These are phyloP conservation scores for Paracanthobrama guichenoti DNA, from an alignment of 2,113 vertebrate species.

Conservation along the genomic window DNA sequence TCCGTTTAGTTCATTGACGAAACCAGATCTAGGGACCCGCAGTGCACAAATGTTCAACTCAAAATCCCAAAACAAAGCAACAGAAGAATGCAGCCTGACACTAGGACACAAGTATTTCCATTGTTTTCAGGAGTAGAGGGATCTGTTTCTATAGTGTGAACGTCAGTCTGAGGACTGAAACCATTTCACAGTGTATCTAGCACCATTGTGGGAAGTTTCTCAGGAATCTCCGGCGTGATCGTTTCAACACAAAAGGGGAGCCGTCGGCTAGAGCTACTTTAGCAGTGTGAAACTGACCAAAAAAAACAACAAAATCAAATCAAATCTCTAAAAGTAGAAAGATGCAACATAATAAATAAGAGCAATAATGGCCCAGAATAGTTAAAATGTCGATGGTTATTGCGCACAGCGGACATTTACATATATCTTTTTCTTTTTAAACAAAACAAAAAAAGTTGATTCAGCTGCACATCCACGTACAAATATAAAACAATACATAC, in stretches of 20 bases:
- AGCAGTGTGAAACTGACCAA: slow-evolving; percentile 64
- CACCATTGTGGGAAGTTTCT: slow-evolving; percentile 92
- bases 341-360: slow-evolving; percentile 99
- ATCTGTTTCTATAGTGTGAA: slow-evolving; percentile 52
- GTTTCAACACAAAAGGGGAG: slow-evolving; percentile 73
- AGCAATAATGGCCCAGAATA: slow-evolving; percentile 77
- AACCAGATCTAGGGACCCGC: not conserved
- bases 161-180: slow-evolving; percentile 52
- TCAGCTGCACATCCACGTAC: slow-evolving; percentile 98
- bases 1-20: not conserved
- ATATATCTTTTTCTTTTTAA: slow-evolving; percentile 66
- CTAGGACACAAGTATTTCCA: slow-evolving; percentile 13
- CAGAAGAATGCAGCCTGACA: slow-evolving; percentile 37
- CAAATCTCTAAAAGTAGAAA: slow-evolving; percentile 74
- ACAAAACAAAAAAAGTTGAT: slow-evolving; percentile 83
- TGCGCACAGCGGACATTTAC: slow-evolving; percentile 93
- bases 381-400: slow-evolving; percentile 90
- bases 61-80: slow-evolving; percentile 59
- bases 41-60: not conserved
- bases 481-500: slow-evolving; percentile 99
- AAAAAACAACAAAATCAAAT: slow-evolving; percentile 44
- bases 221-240: slow-evolving; percentile 74
- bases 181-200: slow-evolving; percentile 99
- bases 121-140: not conserved
- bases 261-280: slow-evolving; percentile 66